Evolutionary conservation across 2,888 invertebrate species (phyloP).

Genomic region (Thymelicus lineola): DNA sequence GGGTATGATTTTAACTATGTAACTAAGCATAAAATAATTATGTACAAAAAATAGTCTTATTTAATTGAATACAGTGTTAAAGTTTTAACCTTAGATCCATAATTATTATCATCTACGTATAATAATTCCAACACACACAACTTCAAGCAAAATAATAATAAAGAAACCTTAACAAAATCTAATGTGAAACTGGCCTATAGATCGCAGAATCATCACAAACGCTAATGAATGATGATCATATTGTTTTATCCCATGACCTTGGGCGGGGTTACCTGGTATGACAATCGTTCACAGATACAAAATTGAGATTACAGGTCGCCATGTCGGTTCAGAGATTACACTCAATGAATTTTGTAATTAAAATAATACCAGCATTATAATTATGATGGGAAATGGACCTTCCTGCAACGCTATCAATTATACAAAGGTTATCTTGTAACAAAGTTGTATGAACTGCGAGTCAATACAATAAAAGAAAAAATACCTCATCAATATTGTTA

Average conservation of each 20-base stretch:
- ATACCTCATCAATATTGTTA: too few species aligned
- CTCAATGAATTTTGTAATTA: slow-evolving; percentile 39
- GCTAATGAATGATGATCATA: slow-evolving; percentile 62
- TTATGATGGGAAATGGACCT: slow-evolving; percentile 33
- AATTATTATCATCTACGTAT: too few species aligned
- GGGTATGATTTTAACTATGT: too few species aligned
- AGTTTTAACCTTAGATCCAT: too few species aligned
- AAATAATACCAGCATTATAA: slow-evolving; percentile 33
- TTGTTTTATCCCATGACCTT: slow-evolving; percentile 75
- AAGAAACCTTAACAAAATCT: not conserved
- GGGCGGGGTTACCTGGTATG: slow-evolving; percentile 63
- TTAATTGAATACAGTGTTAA: too few species aligned
- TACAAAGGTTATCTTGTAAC: slow-evolving; percentile 29
- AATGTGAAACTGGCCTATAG: slow-evolving; percentile 16
- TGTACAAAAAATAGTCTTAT: too few species aligned
- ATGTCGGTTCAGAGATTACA: slow-evolving; percentile 76
- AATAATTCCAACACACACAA: too few species aligned
- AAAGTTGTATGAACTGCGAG: not conserved
- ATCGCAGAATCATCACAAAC: slow-evolving; percentile 14
- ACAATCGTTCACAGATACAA: slow-evolving; percentile 71
- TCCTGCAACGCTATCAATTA: slow-evolving; percentile 13
- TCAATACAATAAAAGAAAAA: too few species aligned
- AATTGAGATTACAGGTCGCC: slow-evolving; percentile 68
- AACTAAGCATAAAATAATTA: too few species aligned
- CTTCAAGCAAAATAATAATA: too few species aligned